phyloP scores from a whole-genome alignment of 2,797 vertebrate species.

The Phrynocephalus vlangalii region DNA sequence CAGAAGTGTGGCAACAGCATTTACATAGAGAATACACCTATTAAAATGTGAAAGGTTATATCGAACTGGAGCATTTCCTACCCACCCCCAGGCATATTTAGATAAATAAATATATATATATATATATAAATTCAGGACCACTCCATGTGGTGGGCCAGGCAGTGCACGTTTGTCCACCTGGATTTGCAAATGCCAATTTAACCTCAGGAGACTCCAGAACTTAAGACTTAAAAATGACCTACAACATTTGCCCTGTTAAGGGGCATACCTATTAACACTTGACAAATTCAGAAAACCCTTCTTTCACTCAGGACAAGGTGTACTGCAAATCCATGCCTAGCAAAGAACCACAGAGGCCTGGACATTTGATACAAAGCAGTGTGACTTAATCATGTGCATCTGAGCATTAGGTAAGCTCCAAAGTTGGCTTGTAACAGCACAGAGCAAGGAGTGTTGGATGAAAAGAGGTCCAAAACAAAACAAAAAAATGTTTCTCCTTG shows the following conservation, averaged over 20 bases:
- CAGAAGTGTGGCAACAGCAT: conserved; percentile 39
- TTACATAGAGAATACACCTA: conserved; percentile 26
- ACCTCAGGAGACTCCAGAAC: not conserved
- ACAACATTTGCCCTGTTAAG: not conserved
- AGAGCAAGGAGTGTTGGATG: not conserved
- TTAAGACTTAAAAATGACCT: not conserved
- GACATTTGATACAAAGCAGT: not conserved
- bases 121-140: conserved; percentile 29
- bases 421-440: not conserved
- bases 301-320: not conserved
- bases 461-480: not conserved
- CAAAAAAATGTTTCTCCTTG: not conserved
- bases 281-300: not conserved
- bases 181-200: conserved; percentile 22
- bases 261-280: not conserved
- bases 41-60: conserved; percentile 48
- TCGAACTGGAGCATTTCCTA: conserved; percentile 11
- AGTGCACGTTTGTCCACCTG: not conserved
- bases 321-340: not conserved
- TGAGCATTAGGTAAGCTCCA: conserved; percentile 3
- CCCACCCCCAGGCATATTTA: not conserved
- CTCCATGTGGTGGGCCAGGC: not conserved
- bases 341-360: not conserved
- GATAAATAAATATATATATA: conserved; percentile 23
- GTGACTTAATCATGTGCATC: not conserved